Evolutionary conservation across 2,797 vertebrate species (phyloP).

Genomic region (Borostomias antarcticus): DNA sequence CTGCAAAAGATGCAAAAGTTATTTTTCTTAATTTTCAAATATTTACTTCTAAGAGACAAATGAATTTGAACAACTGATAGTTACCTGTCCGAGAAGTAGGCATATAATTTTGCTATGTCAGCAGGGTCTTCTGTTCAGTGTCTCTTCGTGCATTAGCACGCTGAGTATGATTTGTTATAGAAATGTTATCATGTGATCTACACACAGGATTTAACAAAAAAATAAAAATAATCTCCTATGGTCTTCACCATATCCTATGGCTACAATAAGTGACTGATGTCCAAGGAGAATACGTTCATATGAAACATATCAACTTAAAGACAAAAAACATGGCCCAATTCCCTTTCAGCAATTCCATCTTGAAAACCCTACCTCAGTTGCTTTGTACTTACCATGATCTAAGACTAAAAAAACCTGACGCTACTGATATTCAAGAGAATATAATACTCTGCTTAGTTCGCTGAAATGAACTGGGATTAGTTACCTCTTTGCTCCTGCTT

Average conservation of each 20-base stretch:
- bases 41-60: constrained; percentile 84
- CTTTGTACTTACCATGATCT: constrained; percentile 90
- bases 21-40: constrained; percentile 36
- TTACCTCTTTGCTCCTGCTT: constrained; percentile 99
- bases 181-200: constrained; percentile 99
- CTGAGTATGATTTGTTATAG: constrained; percentile 99
- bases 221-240: constrained; percentile 78
- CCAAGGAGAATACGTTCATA: constrained; percentile 58
- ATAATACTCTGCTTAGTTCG: constrained; percentile 56
- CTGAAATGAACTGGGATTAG: constrained; percentile 82
- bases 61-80: constrained; percentile 99
- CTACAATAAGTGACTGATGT: constrained; percentile 68
- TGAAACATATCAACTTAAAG: constrained; percentile 58
- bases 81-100: constrained; percentile 99
- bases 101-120: constrained; percentile 99
- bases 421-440: constrained; percentile 43
- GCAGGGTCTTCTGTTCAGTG: constrained; percentile 99
- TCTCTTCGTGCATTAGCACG: constrained; percentile 99
- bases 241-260: constrained; percentile 68
- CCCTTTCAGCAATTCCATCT: constrained; percentile 62
- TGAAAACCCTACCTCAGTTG: constrained; percentile 57
- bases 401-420: constrained; percentile 58
- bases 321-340: constrained; percentile 43
- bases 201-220: constrained; percentile 94
- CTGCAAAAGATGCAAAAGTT: constrained; percentile 62